Conservation (phyloP, 2,888 invertebrate genomes). For the Spodoptera exigua region DNA sequence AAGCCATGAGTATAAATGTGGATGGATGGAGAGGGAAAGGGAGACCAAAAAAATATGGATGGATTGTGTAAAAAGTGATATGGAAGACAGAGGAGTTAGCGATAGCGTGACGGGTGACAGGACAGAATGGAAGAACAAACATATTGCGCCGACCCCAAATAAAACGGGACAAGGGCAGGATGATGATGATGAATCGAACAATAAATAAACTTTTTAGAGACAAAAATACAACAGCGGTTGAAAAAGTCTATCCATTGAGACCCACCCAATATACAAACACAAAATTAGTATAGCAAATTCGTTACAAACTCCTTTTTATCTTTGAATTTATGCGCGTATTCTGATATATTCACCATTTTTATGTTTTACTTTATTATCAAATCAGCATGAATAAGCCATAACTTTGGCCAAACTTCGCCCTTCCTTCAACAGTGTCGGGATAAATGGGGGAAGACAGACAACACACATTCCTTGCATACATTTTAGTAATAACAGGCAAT, state of each 20-base stretch:
- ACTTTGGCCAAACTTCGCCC: conserved; percentile 17
- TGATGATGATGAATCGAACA: conserved; percentile 18
- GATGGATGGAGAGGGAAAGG: too few relatives aligned
- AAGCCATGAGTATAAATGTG: too few relatives aligned
- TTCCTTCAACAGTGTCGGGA: conserved; percentile 28
- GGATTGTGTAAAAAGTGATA: too few relatives aligned
- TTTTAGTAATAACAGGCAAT: conserved; percentile 40
- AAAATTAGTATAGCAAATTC: conserved; percentile 15
- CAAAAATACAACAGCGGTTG: background rate
- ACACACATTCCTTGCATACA: conserved; percentile 27
- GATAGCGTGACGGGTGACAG: too few relatives aligned
- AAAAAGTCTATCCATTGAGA: background rate
- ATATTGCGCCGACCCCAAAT: too few relatives aligned
- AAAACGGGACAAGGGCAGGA: too few relatives aligned
- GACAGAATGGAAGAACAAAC: too few relatives aligned
- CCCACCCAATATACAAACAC: conserved; percentile 2
- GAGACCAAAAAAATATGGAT: too few relatives aligned
- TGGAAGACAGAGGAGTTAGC: too few relatives aligned
- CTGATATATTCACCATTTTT: conserved; percentile 39
- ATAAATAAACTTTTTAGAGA: conserved; percentile 15
- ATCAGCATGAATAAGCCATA: conserved; percentile 46
- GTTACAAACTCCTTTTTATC: conserved; percentile 21
- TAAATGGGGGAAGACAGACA: conserved; percentile 15
- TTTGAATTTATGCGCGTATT: conserved; percentile 27
- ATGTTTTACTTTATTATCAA: conserved; percentile 47